Evolutionary conservation across 2,888 invertebrate genomes (phyloP).

Genomic region (Automeris io): DNA sequence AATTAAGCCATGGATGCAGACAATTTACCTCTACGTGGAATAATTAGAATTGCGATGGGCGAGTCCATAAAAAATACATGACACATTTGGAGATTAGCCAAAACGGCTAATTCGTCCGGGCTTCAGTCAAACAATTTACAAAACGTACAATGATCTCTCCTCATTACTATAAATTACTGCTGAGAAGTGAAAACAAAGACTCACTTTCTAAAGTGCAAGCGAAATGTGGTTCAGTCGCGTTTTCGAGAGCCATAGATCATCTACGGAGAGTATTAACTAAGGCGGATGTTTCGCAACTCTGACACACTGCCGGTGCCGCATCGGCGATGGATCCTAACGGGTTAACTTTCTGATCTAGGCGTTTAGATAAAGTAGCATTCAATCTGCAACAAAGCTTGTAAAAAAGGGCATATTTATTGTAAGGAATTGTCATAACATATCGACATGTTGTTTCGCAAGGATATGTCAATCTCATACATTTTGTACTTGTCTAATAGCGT

Average conservation of each 20-base stretch:
- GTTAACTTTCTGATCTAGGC: neutral
- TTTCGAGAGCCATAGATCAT: slow-evolving; percentile 44
- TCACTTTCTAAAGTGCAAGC: slow-evolving; percentile 66
- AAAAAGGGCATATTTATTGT: no score
- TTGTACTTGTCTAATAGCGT: no score
- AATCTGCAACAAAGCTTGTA: no score
- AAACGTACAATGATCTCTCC: slow-evolving; percentile 64
- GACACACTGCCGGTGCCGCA: slow-evolving; percentile 4
- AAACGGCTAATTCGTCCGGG: slow-evolving; percentile 29
- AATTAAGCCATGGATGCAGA: no score
- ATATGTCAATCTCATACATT: no score
- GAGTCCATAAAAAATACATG: slow-evolving; percentile 28
- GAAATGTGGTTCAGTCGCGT: slow-evolving; percentile 44
- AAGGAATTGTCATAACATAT: no score
- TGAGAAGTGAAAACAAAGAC: slow-evolving; percentile 67
- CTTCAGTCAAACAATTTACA: slow-evolving; percentile 49
- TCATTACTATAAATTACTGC: slow-evolving; percentile 61
- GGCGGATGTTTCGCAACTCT: slow-evolving; percentile 49
- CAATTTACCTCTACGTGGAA: slow-evolving; percentile 12
- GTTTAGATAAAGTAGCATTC: no score
- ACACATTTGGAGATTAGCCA: slow-evolving; percentile 46
- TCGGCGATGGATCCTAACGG: neutral
- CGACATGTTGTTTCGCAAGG: no score
- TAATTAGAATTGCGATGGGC: slow-evolving; percentile 33
- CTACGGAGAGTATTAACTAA: slow-evolving; percentile 40